Evolutionary conservation across 2,888 invertebrate genomes (phyloP).

Genomic region (Lamellibrachia columna): DNA sequence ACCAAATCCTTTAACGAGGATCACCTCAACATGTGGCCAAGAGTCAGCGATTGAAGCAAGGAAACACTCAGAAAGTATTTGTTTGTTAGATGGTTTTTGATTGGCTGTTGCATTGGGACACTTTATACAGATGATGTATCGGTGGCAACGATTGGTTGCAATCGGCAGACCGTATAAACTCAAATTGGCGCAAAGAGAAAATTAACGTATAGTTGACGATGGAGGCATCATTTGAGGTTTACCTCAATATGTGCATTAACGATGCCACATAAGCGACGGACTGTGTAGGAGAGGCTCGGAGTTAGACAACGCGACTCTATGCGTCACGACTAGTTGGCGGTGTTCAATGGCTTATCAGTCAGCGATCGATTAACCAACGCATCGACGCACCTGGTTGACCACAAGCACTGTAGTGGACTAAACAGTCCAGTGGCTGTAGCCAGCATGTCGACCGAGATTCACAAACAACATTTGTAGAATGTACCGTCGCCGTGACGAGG

Average conservation of each 20-base stretch:
- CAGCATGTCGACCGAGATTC: neutral
- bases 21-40: neutral
- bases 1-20: neutral
- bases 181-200: neutral
- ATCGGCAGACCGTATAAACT: neutral
- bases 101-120: neutral
- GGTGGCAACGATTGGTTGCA: neutral
- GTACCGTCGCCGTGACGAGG: neutral
- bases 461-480: neutral
- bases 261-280: neutral
- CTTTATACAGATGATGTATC: neutral
- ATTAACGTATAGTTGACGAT: neutral
- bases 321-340: neutral
- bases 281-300: neutral
- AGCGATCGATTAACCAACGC: neutral
- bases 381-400: slow-evolving; percentile 2
- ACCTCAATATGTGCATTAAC: neutral
- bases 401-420: neutral
- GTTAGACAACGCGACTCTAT: neutral
- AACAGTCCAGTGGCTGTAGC: neutral
- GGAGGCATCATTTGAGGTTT: neutral
- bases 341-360: slow-evolving; percentile 1
- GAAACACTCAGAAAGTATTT: neutral
- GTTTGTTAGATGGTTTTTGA: neutral
- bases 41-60: neutral